Percentiles rank a stretch among this genome's conserved stretches.
These are phyloP conservation scores for Pristionchus arcanus DNA, from an alignment of 2,888 invertebrate species.

Conservation along the genomic window DNA sequence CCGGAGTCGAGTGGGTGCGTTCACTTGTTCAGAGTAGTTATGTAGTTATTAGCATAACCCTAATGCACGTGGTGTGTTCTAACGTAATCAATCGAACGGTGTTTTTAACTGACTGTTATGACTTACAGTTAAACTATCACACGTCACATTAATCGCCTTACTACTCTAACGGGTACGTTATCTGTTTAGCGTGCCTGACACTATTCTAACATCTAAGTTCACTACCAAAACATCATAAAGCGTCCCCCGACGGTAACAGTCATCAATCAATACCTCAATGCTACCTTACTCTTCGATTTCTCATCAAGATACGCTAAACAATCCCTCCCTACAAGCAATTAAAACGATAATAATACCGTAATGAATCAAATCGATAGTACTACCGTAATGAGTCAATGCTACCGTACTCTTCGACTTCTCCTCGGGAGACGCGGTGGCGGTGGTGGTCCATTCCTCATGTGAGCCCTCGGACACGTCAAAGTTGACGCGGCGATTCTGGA, in stretches of 20 bases:
- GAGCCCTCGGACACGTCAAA: neutral
- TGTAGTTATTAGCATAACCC: neutral
- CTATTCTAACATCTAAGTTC: neutral
- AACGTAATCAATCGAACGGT: too few relatives aligned
- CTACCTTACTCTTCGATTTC: neutral
- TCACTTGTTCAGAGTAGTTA: neutral
- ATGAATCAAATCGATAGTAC: too few relatives aligned
- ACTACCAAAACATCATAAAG: too few relatives aligned
- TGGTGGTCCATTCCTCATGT: constrained; percentile 18
- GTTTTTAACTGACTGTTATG: neutral
- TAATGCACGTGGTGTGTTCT: neutral
- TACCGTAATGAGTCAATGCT: neutral
- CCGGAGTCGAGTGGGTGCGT: neutral
- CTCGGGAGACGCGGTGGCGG: neutral
- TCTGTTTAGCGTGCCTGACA: neutral
- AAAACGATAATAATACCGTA: too few relatives aligned
- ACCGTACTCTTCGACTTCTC: constrained; percentile 44
- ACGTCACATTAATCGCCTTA: neutral
- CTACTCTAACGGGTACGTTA: too few relatives aligned
- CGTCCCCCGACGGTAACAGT: too few relatives aligned
- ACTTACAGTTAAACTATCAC: neutral
- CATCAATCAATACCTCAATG: neutral
- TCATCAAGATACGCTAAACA: too few relatives aligned
- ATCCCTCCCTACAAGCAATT: too few relatives aligned
- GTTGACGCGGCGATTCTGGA: constrained; percentile 27